Conservation (phyloP, 2,797 vertebrate genomes). For the Gambusia yucatana region DNA sequence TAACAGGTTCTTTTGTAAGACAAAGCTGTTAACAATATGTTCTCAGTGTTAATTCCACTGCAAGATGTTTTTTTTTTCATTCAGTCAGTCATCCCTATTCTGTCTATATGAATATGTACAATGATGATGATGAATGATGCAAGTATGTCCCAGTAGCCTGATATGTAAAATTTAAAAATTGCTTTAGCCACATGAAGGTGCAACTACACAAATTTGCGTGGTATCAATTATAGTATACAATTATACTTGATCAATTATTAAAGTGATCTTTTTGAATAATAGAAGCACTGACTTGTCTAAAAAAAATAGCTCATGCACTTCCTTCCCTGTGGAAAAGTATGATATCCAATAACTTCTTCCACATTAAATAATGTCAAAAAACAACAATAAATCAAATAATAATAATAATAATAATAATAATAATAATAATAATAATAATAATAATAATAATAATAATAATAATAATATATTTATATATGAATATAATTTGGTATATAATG, state of each 20-base stretch:
- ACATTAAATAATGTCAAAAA: not conserved
- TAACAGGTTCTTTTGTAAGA: slow-evolving; percentile 4
- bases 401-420: too few species aligned
- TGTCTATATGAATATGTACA: not conserved
- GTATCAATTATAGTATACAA: too few species aligned
- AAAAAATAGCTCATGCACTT: not conserved
- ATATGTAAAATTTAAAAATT: not conserved
- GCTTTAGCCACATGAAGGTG: not conserved
- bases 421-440: too few species aligned
- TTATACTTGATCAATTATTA: not conserved
- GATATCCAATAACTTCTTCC: not conserved
- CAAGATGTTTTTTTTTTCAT: not conserved
- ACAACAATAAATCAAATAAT: too few species aligned
- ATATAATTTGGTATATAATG: too few species aligned
- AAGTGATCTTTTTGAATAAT: not conserved
- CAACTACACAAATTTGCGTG: not conserved
- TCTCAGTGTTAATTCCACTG: not conserved
- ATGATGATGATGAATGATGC: not conserved
- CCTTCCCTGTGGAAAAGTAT: not conserved
- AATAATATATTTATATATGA: too few species aligned
- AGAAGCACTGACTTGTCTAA: not conserved
- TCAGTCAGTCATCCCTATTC: not conserved
- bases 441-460: too few species aligned
- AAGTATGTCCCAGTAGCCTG: not conserved
- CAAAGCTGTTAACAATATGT: not conserved